Percentiles rank a stretch among this genome's conserved stretches.
Conservation (phyloP, 2,113 vertebrate species). For the Thamnophis sirtalis region DNA sequence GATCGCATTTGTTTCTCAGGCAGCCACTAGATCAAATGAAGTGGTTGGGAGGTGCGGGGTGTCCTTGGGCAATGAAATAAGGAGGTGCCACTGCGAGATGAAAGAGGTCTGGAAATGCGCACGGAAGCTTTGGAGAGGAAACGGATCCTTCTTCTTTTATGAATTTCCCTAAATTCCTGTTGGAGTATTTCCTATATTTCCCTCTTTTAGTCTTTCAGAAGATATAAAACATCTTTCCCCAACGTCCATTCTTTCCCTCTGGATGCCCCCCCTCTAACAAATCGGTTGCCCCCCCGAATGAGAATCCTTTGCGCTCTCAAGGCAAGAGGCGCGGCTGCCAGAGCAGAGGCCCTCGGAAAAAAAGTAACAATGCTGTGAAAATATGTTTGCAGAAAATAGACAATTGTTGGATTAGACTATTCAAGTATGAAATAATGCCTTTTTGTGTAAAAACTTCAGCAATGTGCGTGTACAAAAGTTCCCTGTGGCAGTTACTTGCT, state of each 20-base stretch:
- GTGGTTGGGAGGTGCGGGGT: neutral
- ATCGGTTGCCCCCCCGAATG: conserved; percentile 50
- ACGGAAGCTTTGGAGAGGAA: conserved; percentile 19
- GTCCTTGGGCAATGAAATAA: neutral
- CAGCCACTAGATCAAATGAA: neutral
- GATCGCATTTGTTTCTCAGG: neutral
- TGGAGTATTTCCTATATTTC: conserved; percentile 49
- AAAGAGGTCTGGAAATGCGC: neutral
- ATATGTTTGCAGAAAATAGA: conserved; percentile 99
- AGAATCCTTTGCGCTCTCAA: conserved; percentile 45
- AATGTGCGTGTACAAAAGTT: conserved; percentile 96
- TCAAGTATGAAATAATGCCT: conserved; percentile 99
- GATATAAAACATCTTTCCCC: conserved; percentile 56
- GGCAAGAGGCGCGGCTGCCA: conserved; percentile 56
- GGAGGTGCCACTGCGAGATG: conserved; percentile 21
- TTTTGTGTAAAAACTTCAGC: conserved; percentile 97
- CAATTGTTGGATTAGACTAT: conserved; percentile 99
- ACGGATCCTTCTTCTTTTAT: neutral
- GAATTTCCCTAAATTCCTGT: conserved; percentile 40
- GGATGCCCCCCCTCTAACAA: conserved; percentile 53
- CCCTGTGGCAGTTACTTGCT: conserved; percentile 90
- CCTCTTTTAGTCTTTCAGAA: conserved; percentile 62
- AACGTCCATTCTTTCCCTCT: conserved; percentile 50
- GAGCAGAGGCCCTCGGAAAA: conserved; percentile 66
- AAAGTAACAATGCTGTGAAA: conserved; percentile 96